Evolutionary conservation across 2,888 invertebrate species (phyloP), one percentile per base, ranked within the genome.

Genomic region (Catocala nupta): DNA sequence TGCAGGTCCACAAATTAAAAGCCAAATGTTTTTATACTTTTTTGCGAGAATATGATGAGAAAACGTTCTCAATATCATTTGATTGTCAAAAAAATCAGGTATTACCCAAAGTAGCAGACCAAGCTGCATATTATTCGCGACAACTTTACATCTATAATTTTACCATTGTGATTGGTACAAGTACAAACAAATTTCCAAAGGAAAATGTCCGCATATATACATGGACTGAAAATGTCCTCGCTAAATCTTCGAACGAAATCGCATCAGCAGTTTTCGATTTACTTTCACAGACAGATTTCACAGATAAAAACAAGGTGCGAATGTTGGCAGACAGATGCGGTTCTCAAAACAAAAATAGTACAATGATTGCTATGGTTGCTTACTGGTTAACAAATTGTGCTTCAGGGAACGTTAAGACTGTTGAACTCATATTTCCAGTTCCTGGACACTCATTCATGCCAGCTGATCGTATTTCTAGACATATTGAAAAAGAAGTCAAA

Each of bases 241-340:
- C 65, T 10, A 71, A 71, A 53, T 65, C 68, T 34, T 56, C 68
- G 48, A 75, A 75, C 54, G 67, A 72, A 57, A 72, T 75, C 48
- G 65, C 66, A 55, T 69, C 66, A 13, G 65, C 70, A 51, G 70
- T 68, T 53, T 70, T 52, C 33, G 34, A 70, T 53, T 63, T 60
- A 34, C 13, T 65, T 5, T 13, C 36, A 36, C 36, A 36, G 36
- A 45, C 51, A 2, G 56, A 62, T 42, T 59, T 56, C 0, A 59
- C 59, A 5, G 43, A 42, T 7, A 63, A 55, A 50, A 50, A 59
- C 3, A 50, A 49, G 43, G 11, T 57, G 25, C 33, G 57, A 50
- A 33, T 55, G 36, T 36, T 36, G 36, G 36, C 36, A 36, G 36
- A 36, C 36, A 7, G 36, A 36, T 71, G 66, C 49, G 58, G 64